Evolutionary conservation across 2,113 vertebrate genomes (phyloP).

Genomic region (Dipodomys merriami): DNA sequence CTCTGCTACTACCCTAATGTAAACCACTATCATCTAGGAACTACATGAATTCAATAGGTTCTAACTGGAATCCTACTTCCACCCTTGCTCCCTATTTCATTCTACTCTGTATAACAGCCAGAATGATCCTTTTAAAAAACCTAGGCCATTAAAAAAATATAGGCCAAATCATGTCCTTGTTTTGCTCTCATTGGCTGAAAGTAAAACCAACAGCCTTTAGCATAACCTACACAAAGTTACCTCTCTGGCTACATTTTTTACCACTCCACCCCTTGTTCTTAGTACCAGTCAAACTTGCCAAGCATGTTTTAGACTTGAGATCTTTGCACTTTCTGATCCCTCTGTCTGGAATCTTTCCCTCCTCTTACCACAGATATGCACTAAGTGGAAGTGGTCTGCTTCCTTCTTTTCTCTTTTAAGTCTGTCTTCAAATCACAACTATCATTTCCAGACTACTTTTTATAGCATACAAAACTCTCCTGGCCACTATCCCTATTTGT

Average conservation of each 20-base stretch:
- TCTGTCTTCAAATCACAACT: conserved; percentile 39
- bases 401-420: not conserved
- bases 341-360: not conserved
- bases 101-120: not conserved
- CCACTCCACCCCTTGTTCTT: conserved; percentile 10
- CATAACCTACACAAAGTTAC: not conserved
- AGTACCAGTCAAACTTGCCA: not conserved
- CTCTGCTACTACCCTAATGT: not conserved
- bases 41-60: conserved; percentile 15
- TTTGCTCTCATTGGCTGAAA: conserved; percentile 28
- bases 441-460: not conserved
- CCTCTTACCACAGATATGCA: not conserved
- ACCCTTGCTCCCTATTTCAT: not conserved
- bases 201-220: conserved; percentile 20
- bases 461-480: not conserved
- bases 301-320: not conserved
- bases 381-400: not conserved
- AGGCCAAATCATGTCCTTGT: not conserved
- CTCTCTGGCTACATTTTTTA: conserved; percentile 18
- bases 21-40: conserved; percentile 26
- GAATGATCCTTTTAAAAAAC: conserved; percentile 44
- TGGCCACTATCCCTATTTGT: not conserved
- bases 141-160: too few species aligned
- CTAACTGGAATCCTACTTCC: not conserved
- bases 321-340: conserved; percentile 17